Evolutionary conservation across 2,888 invertebrate species (phyloP).

Genomic region (Cylindroiulus punctatus): DNA sequence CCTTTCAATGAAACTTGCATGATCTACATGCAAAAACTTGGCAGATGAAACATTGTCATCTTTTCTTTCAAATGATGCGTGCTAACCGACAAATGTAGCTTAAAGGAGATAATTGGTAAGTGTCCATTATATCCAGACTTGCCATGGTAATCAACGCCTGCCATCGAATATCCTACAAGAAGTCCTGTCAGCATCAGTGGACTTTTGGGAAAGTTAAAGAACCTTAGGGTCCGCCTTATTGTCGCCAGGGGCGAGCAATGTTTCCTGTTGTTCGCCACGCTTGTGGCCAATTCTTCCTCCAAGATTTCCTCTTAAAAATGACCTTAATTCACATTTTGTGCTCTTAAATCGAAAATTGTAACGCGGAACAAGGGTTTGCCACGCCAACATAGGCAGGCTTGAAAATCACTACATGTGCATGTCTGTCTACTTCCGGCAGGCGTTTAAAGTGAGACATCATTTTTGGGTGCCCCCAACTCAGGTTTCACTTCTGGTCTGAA

Average conservation of each 20-base stretch:
- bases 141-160: neutral
- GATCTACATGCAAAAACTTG: neutral
- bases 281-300: neutral
- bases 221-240: neutral
- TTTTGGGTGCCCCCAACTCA: too few species aligned
- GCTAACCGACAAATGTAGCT: neutral
- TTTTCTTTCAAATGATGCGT: neutral
- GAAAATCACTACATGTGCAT: neutral
- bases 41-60: neutral
- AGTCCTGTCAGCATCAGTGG: neutral
- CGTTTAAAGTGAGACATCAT: too few species aligned
- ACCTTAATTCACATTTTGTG: slow-evolving; percentile 26
- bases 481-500: too few species aligned
- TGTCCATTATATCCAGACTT: neutral
- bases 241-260: slow-evolving; percentile 9
- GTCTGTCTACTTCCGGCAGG: neutral
- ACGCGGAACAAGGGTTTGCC: slow-evolving; percentile 23
- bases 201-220: slow-evolving; percentile 11
- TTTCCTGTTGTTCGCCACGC: slow-evolving; percentile 30
- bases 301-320: slow-evolving; percentile 13
- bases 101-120: neutral
- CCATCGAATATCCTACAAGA: neutral
- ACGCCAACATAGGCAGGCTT: neutral
- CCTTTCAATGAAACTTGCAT: neutral
- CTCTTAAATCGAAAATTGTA: neutral